Conservation (phyloP, 92 coral and sea anemone genomes). For the Umimayanthus kanabou region DNA sequence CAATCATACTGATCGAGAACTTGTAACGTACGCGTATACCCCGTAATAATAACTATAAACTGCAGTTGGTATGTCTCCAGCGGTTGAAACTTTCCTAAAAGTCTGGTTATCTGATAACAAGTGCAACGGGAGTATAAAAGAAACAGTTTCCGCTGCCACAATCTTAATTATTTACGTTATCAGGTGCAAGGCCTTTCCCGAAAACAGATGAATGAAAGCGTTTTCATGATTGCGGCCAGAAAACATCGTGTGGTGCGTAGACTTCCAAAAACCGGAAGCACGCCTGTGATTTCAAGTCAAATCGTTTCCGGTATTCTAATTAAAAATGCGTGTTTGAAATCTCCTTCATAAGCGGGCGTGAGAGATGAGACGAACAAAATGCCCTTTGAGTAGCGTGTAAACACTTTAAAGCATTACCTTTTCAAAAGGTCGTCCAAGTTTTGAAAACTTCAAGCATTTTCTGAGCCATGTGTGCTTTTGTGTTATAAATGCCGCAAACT, state of each 20-base stretch:
- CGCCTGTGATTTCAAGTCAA: slow-evolving; percentile 33
- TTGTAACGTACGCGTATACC: no score
- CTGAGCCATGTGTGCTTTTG: background rate
- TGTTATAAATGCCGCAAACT: background rate
- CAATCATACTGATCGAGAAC: background rate
- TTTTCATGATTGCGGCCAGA: slow-evolving; percentile 24
- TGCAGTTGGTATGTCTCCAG: background rate
- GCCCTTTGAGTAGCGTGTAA: slow-evolving; percentile 26
- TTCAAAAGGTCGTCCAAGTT: slow-evolving; percentile 20
- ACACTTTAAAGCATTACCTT: slow-evolving; percentile 27
- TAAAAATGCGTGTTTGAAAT: slow-evolving; percentile 35
- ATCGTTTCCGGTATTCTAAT: slow-evolving; percentile 41
- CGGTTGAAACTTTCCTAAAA: background rate
- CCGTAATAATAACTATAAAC: no score
- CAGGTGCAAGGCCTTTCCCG: slow-evolving; percentile 13
- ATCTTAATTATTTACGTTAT: slow-evolving; percentile 2
- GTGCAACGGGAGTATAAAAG: background rate
- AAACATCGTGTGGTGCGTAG: slow-evolving; percentile 12
- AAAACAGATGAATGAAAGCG: slow-evolving; percentile 16
- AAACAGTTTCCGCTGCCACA: background rate
- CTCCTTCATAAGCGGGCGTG: slow-evolving; percentile 48
- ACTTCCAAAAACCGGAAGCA: slow-evolving; percentile 19
- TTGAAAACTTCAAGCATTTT: background rate
- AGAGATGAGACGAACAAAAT: slow-evolving; percentile 35
- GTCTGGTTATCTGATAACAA: background rate